Conservation (phyloP, 2,797 vertebrate genomes). For the Sebastes glaucus region DNA sequence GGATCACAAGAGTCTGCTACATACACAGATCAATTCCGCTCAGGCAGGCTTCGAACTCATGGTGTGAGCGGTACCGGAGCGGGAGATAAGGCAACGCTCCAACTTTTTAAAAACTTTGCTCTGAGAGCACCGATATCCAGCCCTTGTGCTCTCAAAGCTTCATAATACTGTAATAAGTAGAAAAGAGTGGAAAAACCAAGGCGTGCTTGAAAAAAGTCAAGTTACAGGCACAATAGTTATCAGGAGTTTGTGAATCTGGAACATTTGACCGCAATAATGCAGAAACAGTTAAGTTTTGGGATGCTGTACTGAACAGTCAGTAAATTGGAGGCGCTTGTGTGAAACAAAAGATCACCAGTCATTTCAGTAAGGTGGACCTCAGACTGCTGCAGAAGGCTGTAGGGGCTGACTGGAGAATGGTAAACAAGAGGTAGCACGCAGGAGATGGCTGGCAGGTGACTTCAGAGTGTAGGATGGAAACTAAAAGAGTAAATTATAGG, state of each 20-base stretch:
- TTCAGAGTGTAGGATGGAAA: neutral
- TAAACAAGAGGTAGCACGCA: neutral
- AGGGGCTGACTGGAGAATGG: neutral
- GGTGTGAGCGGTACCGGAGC: too few relatives aligned
- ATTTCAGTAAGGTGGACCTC: neutral
- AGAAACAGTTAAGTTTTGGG: neutral
- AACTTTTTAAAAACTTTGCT: too few relatives aligned
- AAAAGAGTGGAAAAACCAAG: neutral
- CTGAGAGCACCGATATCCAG: too few relatives aligned
- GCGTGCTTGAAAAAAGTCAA: neutral
- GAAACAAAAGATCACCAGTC: neutral
- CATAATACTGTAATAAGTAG: neutral
- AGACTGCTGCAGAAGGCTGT: neutral
- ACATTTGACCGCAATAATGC: neutral
- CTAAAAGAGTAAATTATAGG: neutral
- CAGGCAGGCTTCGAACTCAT: too few relatives aligned
- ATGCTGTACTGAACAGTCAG: neutral
- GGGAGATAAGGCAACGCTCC: too few relatives aligned
- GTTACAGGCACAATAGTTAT: neutral
- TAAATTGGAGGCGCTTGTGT: neutral
- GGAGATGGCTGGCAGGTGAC: neutral
- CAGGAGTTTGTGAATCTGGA: neutral
- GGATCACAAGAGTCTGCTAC: too few relatives aligned
- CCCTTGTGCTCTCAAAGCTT: neutral
- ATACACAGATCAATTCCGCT: too few relatives aligned